Conservation (phyloP, 2,888 invertebrate genomes). For the Marronus borbonicus region DNA sequence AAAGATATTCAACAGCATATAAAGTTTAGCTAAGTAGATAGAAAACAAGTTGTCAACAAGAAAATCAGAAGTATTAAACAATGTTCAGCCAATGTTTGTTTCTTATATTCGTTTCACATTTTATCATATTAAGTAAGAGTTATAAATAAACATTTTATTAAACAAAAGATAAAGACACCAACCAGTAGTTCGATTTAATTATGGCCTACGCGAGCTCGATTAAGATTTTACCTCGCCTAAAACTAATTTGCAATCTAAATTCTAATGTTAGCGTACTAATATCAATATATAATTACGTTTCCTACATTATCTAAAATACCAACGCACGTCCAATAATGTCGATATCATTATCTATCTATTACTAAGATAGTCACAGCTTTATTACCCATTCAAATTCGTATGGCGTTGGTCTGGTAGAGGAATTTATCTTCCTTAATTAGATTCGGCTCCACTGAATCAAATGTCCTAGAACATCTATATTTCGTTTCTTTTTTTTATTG, state of each 20-base stretch:
- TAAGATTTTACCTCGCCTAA: neutral
- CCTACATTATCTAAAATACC: conserved; percentile 21
- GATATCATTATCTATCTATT: conserved; percentile 1
- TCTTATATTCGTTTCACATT: too few relatives aligned
- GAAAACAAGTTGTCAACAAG: neutral
- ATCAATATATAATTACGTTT: neutral
- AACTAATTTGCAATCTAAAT: too few relatives aligned
- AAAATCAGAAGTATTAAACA: too few relatives aligned
- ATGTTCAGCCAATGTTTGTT: too few relatives aligned
- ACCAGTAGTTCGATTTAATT: neutral
- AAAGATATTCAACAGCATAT: too few relatives aligned
- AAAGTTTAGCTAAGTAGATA: neutral
- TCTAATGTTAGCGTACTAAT: too few relatives aligned
- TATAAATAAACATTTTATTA: neutral
- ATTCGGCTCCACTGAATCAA: too few relatives aligned
- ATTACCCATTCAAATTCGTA: conserved; percentile 1
- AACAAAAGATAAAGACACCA: neutral
- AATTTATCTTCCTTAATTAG: too few relatives aligned
- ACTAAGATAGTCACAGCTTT: conserved; percentile 3
- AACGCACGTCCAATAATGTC: neutral
- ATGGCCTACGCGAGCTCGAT: neutral
- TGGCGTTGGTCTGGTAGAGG: too few relatives aligned
- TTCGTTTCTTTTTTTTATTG: too few relatives aligned
- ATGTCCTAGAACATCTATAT: too few relatives aligned
- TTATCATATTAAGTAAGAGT: too few relatives aligned